Conservation (phyloP, 92 coral and sea anemone genomes). For the Actinernus sp. region DNA sequence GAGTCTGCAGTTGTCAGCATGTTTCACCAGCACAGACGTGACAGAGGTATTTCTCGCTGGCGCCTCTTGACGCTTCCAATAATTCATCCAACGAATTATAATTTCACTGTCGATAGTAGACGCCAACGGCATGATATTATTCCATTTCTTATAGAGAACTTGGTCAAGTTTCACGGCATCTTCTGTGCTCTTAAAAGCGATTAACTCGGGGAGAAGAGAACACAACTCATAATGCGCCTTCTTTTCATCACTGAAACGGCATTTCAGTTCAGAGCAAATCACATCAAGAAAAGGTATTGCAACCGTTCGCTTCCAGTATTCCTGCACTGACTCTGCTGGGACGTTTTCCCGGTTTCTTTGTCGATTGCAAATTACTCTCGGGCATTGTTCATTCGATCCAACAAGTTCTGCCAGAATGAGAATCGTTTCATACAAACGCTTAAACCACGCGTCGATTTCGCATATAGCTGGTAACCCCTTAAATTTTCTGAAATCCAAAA, state of each 20-base stretch:
- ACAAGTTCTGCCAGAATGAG: no score
- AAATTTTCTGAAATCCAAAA: slow-evolving; percentile 48
- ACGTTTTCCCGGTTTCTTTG: slow-evolving; percentile 22
- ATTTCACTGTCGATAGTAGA: slow-evolving; percentile 63
- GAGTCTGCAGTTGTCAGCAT: no score
- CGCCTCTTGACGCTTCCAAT: no score
- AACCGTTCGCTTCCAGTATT: no score
- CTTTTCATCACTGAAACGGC: no score
- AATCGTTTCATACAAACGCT: slow-evolving; percentile 23
- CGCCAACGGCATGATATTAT: slow-evolving; percentile 56
- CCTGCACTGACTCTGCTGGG: no score
- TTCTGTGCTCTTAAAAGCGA: no score
- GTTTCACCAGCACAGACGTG: no score
- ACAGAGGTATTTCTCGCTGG: no score
- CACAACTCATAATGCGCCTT: slow-evolving; percentile 49
- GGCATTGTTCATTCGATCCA: no score
- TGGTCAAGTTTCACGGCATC: slow-evolving; percentile 39
- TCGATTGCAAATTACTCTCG: slow-evolving; percentile 3
- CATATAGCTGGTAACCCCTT: slow-evolving; percentile 17
- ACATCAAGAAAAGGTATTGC: no score
- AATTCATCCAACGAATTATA: slow-evolving; percentile 46
- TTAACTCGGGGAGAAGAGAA: slow-evolving; percentile 26
- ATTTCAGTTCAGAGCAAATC: no score
- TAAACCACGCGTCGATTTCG: slow-evolving; percentile 43
- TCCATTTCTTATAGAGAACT: slow-evolving; percentile 70